Conservation (phyloP, 2,113 vertebrate genomes). For the Cairina moschata region DNA sequence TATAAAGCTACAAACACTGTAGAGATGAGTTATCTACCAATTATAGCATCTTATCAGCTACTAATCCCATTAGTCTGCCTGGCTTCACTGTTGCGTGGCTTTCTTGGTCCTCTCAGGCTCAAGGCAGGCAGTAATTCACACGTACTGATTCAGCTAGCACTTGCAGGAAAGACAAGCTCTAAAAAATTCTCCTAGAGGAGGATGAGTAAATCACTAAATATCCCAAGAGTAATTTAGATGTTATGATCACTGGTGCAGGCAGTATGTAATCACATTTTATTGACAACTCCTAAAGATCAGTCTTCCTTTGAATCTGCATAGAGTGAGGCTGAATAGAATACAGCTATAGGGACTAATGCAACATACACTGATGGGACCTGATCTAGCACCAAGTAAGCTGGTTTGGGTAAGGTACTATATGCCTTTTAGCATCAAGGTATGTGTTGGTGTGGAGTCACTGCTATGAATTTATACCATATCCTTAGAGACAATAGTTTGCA, state of each 20-base stretch:
- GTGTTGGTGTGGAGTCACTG: neutral
- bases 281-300: conserved; percentile 41
- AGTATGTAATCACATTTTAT: conserved; percentile 35
- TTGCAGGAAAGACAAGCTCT: conserved; percentile 1
- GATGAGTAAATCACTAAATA: conserved; percentile 22
- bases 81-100: neutral
- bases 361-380: fast-evolving
- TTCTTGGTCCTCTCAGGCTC: neutral
- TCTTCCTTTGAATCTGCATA: neutral
- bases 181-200: neutral
- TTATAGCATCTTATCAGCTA: conserved; percentile 7
- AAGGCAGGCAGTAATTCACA: neutral
- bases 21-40: conserved; percentile 23
- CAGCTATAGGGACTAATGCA: neutral
- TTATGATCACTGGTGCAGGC: conserved; percentile 12
- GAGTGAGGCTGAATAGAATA: fast-evolving
- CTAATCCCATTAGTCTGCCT: conserved; percentile 25
- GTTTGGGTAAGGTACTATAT: fast-evolving
- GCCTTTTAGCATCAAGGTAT: neutral
- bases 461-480: neutral
- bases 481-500: neutral
- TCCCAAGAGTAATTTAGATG: conserved; percentile 37
- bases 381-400: neutral
- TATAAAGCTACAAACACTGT: neutral
- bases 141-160: neutral